Conservation (phyloP, 2,113 vertebrate species). For the Tyrannus savana region DNA sequence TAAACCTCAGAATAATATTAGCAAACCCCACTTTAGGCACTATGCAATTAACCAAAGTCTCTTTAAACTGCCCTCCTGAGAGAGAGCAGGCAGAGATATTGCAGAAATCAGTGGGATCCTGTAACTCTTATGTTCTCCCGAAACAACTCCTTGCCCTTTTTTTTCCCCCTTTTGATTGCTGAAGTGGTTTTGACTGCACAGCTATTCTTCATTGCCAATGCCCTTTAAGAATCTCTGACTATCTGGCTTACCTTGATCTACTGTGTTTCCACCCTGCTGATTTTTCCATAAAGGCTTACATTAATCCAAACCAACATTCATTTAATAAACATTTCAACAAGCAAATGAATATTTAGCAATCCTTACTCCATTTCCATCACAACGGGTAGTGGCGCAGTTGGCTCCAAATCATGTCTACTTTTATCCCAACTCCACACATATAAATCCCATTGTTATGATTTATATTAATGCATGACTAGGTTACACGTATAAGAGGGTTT, state of each 20-base stretch:
- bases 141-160: not conserved
- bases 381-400: not conserved
- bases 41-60: not conserved
- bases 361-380: not conserved
- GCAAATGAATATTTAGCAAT: not conserved
- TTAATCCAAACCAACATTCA: not conserved
- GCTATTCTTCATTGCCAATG: not conserved
- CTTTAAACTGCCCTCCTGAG: not conserved
- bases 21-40: not conserved
- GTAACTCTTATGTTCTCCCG: not conserved
- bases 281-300: not conserved
- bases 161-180: rapidly evolving
- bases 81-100: not conserved
- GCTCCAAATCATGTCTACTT: not conserved
- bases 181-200: not conserved
- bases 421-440: not conserved
- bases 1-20: not conserved
- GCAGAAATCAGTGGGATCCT: not conserved
- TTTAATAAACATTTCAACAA: not conserved
- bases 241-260: not conserved
- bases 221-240: not conserved
- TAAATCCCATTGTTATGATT: not conserved
- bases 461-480: not conserved
- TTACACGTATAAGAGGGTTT: not conserved
- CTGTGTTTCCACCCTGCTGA: not conserved